Percentiles rank a stretch among this genome's conserved stretches.
phyloP scores from a whole-genome alignment of 2,113 vertebrate species.

The Bujurquina vittata region DNA sequence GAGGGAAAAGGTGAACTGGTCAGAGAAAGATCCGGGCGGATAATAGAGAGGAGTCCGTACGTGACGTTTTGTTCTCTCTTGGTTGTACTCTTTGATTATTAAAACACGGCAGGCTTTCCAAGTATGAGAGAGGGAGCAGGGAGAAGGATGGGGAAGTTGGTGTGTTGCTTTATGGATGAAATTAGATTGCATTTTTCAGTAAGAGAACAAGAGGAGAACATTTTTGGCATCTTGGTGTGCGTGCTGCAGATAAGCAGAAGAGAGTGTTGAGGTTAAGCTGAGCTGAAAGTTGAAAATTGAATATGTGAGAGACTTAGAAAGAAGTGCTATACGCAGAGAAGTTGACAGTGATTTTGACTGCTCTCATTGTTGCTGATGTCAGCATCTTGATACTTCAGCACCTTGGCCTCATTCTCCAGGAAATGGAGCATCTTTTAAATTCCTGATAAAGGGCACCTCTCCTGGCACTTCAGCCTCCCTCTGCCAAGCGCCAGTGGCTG shows the following conservation, averaged over 20 bases:
- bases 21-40: constrained; percentile 7
- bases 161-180: constrained; percentile 24
- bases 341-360: constrained; percentile 11
- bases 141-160: neutral
- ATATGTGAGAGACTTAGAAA: neutral
- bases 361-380: constrained; percentile 40
- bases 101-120: constrained; percentile 44
- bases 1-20: neutral
- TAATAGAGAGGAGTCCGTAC: constrained; percentile 48
- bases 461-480: neutral
- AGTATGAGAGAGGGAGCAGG: neutral
- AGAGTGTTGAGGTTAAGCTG: neutral
- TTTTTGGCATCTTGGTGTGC: neutral
- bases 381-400: constrained; percentile 36
- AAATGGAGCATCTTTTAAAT: constrained; percentile 34
- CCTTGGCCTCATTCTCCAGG: neutral
- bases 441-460: constrained; percentile 17
- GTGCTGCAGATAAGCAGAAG: neutral
- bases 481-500: neutral
- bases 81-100: constrained; percentile 49
- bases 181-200: constrained; percentile 28
- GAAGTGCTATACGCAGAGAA: constrained; percentile 14
- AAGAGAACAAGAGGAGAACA: neutral
- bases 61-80: constrained; percentile 42
- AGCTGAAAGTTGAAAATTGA: constrained; percentile 17